Percentiles rank a stretch among this genome's conserved stretches.
These are phyloP conservation scores for Nebria salina DNA, from an alignment of 2,888 invertebrate species.

Conservation along the genomic window DNA sequence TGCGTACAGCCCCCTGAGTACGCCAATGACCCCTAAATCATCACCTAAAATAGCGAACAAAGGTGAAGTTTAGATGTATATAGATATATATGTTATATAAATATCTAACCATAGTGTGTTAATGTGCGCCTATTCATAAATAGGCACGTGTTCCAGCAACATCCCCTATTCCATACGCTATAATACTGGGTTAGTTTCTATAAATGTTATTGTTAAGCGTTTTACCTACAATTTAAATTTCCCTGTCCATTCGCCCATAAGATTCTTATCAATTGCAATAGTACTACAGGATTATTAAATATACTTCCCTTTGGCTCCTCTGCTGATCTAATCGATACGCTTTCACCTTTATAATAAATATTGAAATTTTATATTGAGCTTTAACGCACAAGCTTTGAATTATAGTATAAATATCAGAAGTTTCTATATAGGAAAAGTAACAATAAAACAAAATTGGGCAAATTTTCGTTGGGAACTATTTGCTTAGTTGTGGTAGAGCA, in stretches of 20 bases:
- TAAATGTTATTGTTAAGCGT: constrained; percentile 30
- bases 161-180: constrained; percentile 3
- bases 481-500: constrained; percentile 40
- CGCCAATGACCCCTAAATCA: constrained; percentile 10
- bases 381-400: too few relatives aligned
- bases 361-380: too few relatives aligned
- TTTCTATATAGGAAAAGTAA: not conserved
- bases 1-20: not conserved
- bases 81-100: not conserved
- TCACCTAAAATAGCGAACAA: constrained; percentile 3
- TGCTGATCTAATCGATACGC: not conserved
- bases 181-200: constrained; percentile 44
- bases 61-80: constrained; percentile 3
- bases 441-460: constrained; percentile 26
- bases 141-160: constrained; percentile 4
- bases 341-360: too few relatives aligned
- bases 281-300: constrained; percentile 37
- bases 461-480: constrained; percentile 41
- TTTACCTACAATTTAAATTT: constrained; percentile 27
- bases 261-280: constrained; percentile 28
- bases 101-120: not conserved
- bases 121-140: not conserved
- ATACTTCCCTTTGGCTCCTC: not conserved
- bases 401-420: not conserved
- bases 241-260: constrained; percentile 7